Evolutionary conservation across 1,140 invertebrate species (phyloP), one percentile per base, ranked within the genome.

Genomic region (Hesperophylax magnus): DNA sequence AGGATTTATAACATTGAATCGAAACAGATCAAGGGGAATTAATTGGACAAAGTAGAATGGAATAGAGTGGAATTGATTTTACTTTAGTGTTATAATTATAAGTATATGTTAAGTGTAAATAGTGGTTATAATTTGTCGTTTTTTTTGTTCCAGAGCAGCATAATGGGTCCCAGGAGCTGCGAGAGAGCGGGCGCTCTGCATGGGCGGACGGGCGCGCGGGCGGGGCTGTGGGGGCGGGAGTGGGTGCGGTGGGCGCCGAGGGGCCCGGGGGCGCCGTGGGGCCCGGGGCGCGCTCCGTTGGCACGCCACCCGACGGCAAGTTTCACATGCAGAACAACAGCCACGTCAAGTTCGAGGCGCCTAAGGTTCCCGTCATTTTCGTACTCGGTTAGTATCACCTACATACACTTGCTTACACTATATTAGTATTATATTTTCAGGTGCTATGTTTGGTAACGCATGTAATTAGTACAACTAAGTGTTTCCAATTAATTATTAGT

Each of bases 301-400:
- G 87, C 52, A 94, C 93, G 56, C 93, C 93, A 3, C 92, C 93
- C 0, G 90, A 91, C 58, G 93, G 92, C 52, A 90, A 90, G 79
- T 93, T 95, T 85, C 93, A 93, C 54, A 93, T 94, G 91, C 94
- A 94, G 86, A 96, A 95, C 87, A 91, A 92, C 77, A 93, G 93
- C 82, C 92, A 94, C 81, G 93, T 96, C 87, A 95, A 95, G 89
- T 96, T 96, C 87, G 94, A 96, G 88, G 91, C 94, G 74, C 95
- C 95, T 22, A 94, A 92, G 85, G 94, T 96, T 84, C 95, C 96
- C 63, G 95, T 96, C 85, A 95, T 97, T 91, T 97, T 97, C 88
- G 93, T 97, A 81, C 92, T 97, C 84, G 95, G 95, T 95, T 88
- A 91, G 91, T 88, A 54, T 47, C 5, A 1, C 9, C 34, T 47